Evolutionary conservation across 2,888 invertebrate species (phyloP).

Genomic region (Pandemis heparana): DNA sequence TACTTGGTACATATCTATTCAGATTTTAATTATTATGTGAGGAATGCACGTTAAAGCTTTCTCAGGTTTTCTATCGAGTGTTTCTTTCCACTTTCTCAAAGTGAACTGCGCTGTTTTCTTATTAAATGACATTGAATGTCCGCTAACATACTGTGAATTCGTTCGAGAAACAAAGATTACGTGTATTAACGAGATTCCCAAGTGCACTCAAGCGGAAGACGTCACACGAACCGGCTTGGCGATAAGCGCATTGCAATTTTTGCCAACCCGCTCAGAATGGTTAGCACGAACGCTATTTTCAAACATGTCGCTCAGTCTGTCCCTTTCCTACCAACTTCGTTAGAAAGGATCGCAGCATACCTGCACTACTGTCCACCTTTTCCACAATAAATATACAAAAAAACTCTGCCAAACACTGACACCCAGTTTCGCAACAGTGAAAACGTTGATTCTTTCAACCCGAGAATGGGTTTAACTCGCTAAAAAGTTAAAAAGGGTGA

Average conservation of each 20-base stretch:
- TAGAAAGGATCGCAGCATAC: background rate
- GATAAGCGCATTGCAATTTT: background rate
- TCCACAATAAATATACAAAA: constrained; percentile 27
- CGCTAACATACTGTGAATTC: background rate
- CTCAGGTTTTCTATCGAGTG: background rate
- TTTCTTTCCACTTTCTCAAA: background rate
- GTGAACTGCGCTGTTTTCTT: background rate
- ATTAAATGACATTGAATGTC: background rate
- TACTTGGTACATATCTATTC: too few relatives aligned
- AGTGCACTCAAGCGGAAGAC: background rate
- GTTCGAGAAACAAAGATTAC: background rate
- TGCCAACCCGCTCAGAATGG: background rate
- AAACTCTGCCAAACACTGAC: constrained; percentile 17
- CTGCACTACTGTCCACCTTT: constrained; percentile 2
- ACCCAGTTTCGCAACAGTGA: constrained; percentile 19
- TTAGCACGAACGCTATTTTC: background rate
- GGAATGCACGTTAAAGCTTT: background rate
- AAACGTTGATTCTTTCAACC: constrained; percentile 37
- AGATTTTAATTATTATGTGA: too few relatives aligned
- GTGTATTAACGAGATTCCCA: background rate
- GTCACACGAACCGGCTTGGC: background rate
- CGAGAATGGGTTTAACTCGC: constrained; percentile 29
- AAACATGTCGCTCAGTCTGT: background rate
- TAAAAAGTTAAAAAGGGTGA: constrained; percentile 34
- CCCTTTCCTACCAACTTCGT: background rate